phyloP scores from a whole-genome alignment of 2,797 vertebrate species.

The Aselliscus stoliczkanus region DNA sequence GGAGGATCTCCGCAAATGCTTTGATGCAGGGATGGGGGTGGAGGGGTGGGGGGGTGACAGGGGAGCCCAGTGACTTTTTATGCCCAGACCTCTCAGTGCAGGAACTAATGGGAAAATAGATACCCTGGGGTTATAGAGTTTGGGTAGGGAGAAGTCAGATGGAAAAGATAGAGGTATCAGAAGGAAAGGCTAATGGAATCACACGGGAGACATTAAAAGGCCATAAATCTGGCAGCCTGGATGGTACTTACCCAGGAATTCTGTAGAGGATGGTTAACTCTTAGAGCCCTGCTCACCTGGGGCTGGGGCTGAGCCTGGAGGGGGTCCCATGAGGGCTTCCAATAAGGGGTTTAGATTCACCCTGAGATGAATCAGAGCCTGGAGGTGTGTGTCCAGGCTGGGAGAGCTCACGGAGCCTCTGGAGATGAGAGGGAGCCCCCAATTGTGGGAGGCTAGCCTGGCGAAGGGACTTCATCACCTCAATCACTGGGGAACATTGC shows the following conservation, averaged over 20 bases:
- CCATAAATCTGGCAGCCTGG: conserved; percentile 60
- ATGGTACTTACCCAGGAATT: conserved; percentile 60
- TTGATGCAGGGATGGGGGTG: not conserved
- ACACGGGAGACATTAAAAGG: conserved; percentile 51
- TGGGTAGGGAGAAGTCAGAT: conserved; percentile 31
- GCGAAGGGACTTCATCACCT: not conserved
- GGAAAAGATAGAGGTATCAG: conserved; percentile 32
- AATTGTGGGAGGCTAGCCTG: not conserved
- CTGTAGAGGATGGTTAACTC: conserved; percentile 35
- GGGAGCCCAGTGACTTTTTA: not conserved
- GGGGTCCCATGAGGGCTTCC: not conserved
- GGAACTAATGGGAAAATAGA: conserved; percentile 32
- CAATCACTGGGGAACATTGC: conserved; percentile 7
- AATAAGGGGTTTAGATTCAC: not conserved
- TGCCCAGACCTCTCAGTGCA: not conserved
- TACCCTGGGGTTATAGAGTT: not conserved
- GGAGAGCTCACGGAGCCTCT: not conserved
- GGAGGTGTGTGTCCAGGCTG: not conserved
- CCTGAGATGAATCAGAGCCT: no score
- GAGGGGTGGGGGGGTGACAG: not conserved
- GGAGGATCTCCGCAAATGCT: not conserved
- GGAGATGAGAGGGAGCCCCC: not conserved
- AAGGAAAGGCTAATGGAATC: conserved; percentile 44
- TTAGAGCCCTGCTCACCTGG: conserved; percentile 26
- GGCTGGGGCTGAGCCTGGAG: not conserved